Base-by-base conservation (phyloP, 2,888 invertebrate genomes). In the Rotaria socialis region DNA sequence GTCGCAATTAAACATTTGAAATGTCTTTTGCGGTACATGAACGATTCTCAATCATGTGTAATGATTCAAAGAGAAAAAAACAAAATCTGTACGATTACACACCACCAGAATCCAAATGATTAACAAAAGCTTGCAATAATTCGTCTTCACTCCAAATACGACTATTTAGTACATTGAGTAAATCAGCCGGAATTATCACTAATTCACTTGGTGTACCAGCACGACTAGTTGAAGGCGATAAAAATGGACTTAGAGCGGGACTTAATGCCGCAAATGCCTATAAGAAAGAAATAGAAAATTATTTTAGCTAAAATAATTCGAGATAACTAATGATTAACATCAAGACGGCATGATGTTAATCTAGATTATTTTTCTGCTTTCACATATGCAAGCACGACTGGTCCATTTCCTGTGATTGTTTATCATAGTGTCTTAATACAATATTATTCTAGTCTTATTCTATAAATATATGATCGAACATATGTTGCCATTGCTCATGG, bases 191-290 rank as follows among this genome's bases (percentile, higher is more conserved):
- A n/a, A 80, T 47, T 80, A 80, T 80, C 35, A 35, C 35, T 47
- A 80, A 47, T 80, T 80, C 80, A 47, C 47, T 47, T 47, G 80
- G 80, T n/a, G 80, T 80, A 47, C 47, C 80, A n/a, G 47, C 47
- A 47, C 80, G 43, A 80, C 80, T 80, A 47, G 80, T 80, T 47
- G 80, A 80, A 47, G 80, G 80, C 7, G 80, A 80, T 80, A 80
- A 80, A 80, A 80, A 80, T 47, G 80, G 80, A 80, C 80, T 80
- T 11, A 80, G 14, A 80, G 47, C 80, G 4, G 80, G 80, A 80
- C 80, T 80, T 43, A 80, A 80, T 43, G 80, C 80, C 35, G 67
- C 67, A 67, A 67, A 67, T 67, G 67, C 67, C 80, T 80, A 80
- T 43, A 75, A 24, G 35, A 43, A 22, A 75, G 14, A 43, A 16